phyloP scores from a whole-genome alignment of 1,140 invertebrate species.

The Eciton burchellii region DNA sequence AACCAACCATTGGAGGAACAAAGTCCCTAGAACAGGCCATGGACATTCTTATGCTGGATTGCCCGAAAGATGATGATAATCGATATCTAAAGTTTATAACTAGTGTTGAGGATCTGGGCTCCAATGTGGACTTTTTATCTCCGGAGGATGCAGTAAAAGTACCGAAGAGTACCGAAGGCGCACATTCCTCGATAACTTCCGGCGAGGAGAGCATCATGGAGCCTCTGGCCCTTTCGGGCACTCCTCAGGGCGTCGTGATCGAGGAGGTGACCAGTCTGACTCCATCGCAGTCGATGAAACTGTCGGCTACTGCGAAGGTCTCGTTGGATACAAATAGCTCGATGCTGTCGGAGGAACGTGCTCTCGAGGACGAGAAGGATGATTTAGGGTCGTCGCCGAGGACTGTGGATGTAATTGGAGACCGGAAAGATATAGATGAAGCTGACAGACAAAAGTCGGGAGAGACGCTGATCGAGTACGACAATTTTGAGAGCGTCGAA shows the following conservation, averaged over 20 bases:
- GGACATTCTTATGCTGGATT: constrained; percentile 68
- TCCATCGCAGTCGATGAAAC: constrained; percentile 30
- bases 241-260: constrained; percentile 76
- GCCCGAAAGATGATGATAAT: constrained; percentile 69
- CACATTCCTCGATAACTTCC: background rate
- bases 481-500: background rate
- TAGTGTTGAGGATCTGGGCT: constrained; percentile 73
- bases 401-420: background rate
- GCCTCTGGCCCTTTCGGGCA: constrained; percentile 66
- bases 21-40: constrained; percentile 1
- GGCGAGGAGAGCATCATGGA: constrained; percentile 58
- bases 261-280: constrained; percentile 79
- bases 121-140: constrained; percentile 20
- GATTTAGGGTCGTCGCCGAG: constrained; percentile 5
- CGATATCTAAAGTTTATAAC: constrained; percentile 80
- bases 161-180: background rate
- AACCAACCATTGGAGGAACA: constrained; percentile 5
- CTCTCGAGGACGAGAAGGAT: constrained; percentile 13
- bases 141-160: background rate
- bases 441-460: constrained; percentile 1
- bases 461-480: background rate
- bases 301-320: constrained; percentile 45
- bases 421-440: background rate
- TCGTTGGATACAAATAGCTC: constrained; percentile 55
- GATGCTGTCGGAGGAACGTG: constrained; percentile 11